Evolutionary conservation across 2,113 vertebrate genomes (phyloP).

Genomic region (Podarcis muralis): DNA sequence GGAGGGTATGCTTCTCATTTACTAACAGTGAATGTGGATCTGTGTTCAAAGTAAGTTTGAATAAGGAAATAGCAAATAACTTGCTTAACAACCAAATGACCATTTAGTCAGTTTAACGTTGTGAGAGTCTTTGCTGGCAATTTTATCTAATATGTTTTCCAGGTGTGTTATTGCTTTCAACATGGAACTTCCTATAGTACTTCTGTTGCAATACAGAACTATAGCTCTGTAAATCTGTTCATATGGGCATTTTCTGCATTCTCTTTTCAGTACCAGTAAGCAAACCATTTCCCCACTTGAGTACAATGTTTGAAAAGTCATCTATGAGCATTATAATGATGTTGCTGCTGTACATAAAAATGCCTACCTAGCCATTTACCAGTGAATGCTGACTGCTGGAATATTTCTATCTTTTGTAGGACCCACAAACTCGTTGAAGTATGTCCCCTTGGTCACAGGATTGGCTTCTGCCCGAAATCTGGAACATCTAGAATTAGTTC

Average conservation of each 20-base stretch:
- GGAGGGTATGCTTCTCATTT: not conserved
- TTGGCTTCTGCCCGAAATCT: conserved; percentile 95
- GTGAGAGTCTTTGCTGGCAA: not conserved
- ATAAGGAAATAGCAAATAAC: not conserved
- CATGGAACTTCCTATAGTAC: not conserved
- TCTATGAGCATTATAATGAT: not conserved
- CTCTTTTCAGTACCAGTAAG: not conserved
- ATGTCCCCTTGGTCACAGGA: conserved; percentile 95
- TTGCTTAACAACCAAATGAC: no score
- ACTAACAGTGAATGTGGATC: no score
- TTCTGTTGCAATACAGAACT: not conserved
- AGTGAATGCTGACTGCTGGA: not conserved
- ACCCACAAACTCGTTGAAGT: conserved; percentile 97
- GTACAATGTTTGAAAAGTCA: not conserved
- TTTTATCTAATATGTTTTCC: not conserved
- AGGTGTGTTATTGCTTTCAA: not conserved
- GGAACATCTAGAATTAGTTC: conserved; percentile 95
- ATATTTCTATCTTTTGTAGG: conserved; percentile 70
- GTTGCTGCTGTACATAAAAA: not conserved
- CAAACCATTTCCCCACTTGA: not conserved
- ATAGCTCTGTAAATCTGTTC: not conserved
- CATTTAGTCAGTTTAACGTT: not conserved
- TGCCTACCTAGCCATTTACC: not conserved
- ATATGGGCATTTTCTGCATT: not conserved
- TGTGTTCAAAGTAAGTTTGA: not conserved